phyloP scores from a whole-genome alignment of 2,113 vertebrate genomes.

The Saguinus midas region DNA sequence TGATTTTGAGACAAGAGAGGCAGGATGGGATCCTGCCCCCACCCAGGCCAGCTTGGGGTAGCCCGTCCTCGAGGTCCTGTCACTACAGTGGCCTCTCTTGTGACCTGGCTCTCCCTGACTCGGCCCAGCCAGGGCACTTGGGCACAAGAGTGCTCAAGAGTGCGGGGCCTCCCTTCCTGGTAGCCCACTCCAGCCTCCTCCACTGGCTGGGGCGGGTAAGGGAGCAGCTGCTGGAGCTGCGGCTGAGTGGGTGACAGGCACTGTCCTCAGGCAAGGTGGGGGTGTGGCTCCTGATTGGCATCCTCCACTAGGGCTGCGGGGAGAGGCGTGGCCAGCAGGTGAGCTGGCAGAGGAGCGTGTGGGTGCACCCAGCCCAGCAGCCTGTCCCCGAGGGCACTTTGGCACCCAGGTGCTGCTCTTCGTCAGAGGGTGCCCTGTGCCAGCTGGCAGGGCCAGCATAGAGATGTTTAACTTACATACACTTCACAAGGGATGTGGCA shows the following conservation, averaged over 20 bases:
- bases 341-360: background rate
- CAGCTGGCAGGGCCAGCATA: background rate
- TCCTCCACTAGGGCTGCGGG: background rate
- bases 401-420: background rate
- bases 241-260: background rate
- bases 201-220: too few species aligned
- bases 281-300: accelerated
- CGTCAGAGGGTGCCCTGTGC: background rate
- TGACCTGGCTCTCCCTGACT: background rate
- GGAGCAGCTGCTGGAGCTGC: accelerated
- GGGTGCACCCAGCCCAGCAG: background rate
- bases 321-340: background rate
- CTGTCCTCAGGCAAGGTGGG: accelerated
- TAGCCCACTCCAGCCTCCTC: background rate
- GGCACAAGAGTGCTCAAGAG: background rate
- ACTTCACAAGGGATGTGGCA: accelerated
- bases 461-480: too few species aligned
- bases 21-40: background rate
- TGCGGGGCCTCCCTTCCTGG: accelerated
- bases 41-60: accelerated
- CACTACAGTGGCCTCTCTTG: accelerated
- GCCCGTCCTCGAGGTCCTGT: background rate
- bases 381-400: background rate
- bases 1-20: accelerated
- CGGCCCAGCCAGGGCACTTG: too few species aligned